Conservation (phyloP, 2,797 vertebrate genomes). For the Diplodus puntazzo region DNA sequence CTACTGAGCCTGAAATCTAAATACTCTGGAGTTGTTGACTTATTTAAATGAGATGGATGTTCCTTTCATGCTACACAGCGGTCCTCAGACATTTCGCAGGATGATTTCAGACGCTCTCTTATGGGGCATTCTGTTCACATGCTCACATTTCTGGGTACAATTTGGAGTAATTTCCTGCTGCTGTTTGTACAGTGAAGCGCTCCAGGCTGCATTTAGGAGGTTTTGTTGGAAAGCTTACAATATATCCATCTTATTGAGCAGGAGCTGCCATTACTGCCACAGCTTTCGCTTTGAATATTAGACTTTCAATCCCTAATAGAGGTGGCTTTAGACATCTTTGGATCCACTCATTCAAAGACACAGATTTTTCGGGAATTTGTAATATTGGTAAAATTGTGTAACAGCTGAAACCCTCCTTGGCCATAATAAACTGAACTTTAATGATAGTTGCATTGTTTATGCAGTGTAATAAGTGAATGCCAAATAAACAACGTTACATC, state of each 20-base stretch:
- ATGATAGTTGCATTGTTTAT: neutral
- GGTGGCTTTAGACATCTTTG: neutral
- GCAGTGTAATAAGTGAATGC: neutral
- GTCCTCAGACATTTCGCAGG: conserved; percentile 54
- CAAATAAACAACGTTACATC: neutral
- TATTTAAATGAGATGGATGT: conserved; percentile 76
- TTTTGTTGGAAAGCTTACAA: conserved; percentile 56
- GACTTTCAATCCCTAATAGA: neutral
- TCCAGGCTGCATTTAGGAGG: conserved; percentile 63
- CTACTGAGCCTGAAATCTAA: conserved; percentile 58
- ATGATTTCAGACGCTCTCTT: conserved; percentile 44
- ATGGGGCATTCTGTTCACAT: conserved; percentile 38
- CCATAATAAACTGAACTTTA: neutral
- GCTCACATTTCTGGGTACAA: conserved; percentile 70
- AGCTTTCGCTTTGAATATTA: conserved; percentile 23
- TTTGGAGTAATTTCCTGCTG: conserved; percentile 77
- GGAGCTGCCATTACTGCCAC: conserved; percentile 32
- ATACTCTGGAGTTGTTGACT: conserved; percentile 65
- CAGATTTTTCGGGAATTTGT: conserved; percentile 1
- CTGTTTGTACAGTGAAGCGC: conserved; percentile 69
- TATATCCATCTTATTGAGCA: conserved; percentile 41
- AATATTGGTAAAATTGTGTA: neutral
- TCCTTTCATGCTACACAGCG: conserved; percentile 42
- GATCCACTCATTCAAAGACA: neutral
- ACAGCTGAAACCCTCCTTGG: neutral